Conservation (phyloP, 2,888 invertebrate genomes). For the Lithophane semibrunnea region DNA sequence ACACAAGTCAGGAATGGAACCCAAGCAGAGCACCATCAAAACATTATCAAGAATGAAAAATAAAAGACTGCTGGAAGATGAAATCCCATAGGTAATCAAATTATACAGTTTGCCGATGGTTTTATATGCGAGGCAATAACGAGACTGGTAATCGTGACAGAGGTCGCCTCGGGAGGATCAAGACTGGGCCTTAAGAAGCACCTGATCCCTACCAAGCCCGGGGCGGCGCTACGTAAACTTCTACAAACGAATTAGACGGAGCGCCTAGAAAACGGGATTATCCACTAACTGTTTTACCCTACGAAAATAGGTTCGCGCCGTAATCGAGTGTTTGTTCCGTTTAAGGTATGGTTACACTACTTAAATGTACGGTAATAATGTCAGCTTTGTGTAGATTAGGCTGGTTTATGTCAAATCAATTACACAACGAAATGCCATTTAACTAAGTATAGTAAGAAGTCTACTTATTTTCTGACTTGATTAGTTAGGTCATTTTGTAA, state of each 20-base stretch:
- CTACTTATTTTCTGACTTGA: not conserved
- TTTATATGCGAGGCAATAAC: slow-evolving; percentile 68
- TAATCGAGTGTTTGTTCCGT: slow-evolving; percentile 54
- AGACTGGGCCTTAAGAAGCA: slow-evolving; percentile 71
- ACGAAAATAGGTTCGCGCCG: slow-evolving; percentile 71
- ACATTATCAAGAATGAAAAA: not conserved
- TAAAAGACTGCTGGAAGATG: not conserved
- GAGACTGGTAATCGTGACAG: slow-evolving; percentile 74
- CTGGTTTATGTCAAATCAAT: slow-evolving; percentile 4
- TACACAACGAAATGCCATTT: not conserved
- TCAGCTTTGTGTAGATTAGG: slow-evolving; percentile 27
- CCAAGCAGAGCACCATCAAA: not conserved
- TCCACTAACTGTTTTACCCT: slow-evolving; percentile 76
- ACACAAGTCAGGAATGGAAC: not conserved
- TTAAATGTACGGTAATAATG: slow-evolving; percentile 40
- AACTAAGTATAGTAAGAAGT: not conserved
- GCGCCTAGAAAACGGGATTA: slow-evolving; percentile 79
- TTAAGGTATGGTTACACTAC: slow-evolving; percentile 55
- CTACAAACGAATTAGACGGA: slow-evolving; percentile 80
- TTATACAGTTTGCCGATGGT: slow-evolving; percentile 61
- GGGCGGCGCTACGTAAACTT: slow-evolving; percentile 74
- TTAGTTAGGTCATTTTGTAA: not conserved
- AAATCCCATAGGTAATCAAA: slow-evolving; percentile 31
- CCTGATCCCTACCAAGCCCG: slow-evolving; percentile 76
- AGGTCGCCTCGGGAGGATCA: slow-evolving; percentile 73